Evolutionary conservation across 1,140 invertebrate species (phyloP).

Genomic region (Mylabris phalerata): DNA sequence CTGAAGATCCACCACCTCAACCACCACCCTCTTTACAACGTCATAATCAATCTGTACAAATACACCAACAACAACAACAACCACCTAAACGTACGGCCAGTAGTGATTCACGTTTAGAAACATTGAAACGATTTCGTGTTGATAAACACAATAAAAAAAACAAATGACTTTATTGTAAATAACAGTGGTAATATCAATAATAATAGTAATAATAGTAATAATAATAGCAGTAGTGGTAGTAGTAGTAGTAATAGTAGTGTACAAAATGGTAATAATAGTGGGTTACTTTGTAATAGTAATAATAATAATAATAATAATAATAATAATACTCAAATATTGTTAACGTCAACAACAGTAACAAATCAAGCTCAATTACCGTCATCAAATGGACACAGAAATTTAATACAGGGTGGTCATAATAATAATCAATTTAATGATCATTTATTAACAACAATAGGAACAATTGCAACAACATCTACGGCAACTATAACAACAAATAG

Average conservation of each 20-base stretch:
- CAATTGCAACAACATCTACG: slow-evolving; percentile 9
- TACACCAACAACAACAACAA: slow-evolving; percentile 1
- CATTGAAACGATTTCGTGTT: slow-evolving; percentile 39
- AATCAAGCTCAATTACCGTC: slow-evolving; percentile 8
- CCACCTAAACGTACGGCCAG: slow-evolving; percentile 29
- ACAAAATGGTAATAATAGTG: slow-evolving; percentile 11
- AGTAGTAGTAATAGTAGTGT: slow-evolving; percentile 29
- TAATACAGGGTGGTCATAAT: background rate
- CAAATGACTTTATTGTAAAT: slow-evolving; percentile 18
- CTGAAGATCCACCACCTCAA: slow-evolving; percentile 7
- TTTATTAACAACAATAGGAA: background rate
- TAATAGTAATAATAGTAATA: slow-evolving; percentile 23
- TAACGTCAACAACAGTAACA: background rate
- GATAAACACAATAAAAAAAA: slow-evolving; percentile 38
- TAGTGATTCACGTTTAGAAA: slow-evolving; percentile 36
- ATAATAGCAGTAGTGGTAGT: slow-evolving; percentile 2
- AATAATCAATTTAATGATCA: background rate
- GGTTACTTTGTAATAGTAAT: background rate
- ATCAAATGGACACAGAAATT: background rate
- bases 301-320: background rate
- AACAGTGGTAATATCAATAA: slow-evolving; percentile 18
- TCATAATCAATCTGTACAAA: background rate
- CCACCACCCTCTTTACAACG: background rate
- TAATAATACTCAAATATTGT: background rate
- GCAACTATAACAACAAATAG: slow-evolving; percentile 2